phyloP scores from a whole-genome alignment of 2,888 invertebrate genomes.

The Steromphala cineraria region DNA sequence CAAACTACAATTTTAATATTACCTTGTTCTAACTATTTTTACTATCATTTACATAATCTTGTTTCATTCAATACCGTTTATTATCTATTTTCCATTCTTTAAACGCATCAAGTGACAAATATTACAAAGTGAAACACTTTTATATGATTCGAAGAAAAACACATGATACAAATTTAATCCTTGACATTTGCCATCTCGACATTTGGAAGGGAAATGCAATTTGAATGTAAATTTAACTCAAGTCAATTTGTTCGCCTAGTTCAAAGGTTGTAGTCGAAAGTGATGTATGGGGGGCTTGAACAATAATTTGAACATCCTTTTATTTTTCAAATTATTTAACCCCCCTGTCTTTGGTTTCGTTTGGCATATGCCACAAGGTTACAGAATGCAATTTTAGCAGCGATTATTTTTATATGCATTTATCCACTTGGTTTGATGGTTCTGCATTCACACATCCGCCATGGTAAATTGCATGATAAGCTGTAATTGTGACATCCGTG shows the following conservation, averaged over 20 bases:
- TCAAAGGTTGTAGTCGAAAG: no score
- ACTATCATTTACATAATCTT: no score
- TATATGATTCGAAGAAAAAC: not conserved
- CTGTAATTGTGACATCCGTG: not conserved
- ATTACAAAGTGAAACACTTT: not conserved
- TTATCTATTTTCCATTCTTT: no score
- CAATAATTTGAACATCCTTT: not conserved
- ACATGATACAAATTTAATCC: not conserved
- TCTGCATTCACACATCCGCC: not conserved
- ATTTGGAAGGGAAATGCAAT: not conserved
- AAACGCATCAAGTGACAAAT: not conserved
- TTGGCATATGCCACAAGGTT: not conserved
- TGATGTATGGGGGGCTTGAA: no score
- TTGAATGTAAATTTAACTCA: no score
- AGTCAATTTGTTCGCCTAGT: no score
- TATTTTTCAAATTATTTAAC: not conserved
- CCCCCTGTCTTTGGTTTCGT: not conserved
- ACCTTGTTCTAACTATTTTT: no score
- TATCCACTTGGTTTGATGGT: not conserved
- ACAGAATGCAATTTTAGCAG: not conserved
- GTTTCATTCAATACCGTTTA: no score
- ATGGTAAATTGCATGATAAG: not conserved
- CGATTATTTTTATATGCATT: not conserved
- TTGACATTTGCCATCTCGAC: not conserved
- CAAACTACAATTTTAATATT: no score